phyloP scores from a whole-genome alignment of 2,797 vertebrate species.

The Falco biarmicus region DNA sequence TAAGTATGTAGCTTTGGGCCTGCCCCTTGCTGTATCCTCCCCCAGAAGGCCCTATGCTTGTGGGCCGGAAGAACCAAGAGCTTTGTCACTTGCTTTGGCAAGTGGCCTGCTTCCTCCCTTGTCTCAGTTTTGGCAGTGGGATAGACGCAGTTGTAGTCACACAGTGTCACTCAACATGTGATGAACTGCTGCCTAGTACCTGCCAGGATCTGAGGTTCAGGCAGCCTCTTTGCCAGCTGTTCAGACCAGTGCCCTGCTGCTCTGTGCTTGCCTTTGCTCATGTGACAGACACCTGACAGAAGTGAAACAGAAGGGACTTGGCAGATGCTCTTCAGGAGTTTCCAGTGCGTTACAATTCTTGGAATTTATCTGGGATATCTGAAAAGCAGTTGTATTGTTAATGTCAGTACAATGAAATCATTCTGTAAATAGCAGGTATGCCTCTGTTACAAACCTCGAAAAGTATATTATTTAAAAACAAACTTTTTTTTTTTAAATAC shows the following conservation, averaged over 20 bases:
- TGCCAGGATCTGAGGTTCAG: neutral
- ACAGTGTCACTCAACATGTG: rapidly evolving
- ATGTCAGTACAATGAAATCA: rapidly evolving
- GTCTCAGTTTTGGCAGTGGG: neutral
- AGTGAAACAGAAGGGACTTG: neutral
- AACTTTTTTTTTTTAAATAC: neutral
- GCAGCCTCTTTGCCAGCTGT: neutral
- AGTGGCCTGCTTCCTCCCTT: neutral
- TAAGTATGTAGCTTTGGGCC: rapidly evolving
- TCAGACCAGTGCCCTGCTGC: rapidly evolving
- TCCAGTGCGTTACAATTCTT: neutral
- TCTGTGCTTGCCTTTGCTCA: neutral
- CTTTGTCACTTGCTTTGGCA: neutral
- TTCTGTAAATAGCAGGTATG: neutral
- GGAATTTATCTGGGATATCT: neutral
- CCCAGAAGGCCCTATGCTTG: neutral
- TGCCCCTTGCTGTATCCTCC: neutral
- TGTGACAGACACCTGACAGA: neutral
- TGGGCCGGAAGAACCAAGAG: neutral
- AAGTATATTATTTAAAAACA: neutral
- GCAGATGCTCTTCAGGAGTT: neutral
- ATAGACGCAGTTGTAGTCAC: neutral
- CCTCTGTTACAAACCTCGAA: neutral
- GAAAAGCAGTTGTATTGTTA: neutral
- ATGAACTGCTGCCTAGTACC: neutral